Evolutionary conservation across 2,113 vertebrate species (phyloP).

Genomic region (Echinops telfairi): DNA sequence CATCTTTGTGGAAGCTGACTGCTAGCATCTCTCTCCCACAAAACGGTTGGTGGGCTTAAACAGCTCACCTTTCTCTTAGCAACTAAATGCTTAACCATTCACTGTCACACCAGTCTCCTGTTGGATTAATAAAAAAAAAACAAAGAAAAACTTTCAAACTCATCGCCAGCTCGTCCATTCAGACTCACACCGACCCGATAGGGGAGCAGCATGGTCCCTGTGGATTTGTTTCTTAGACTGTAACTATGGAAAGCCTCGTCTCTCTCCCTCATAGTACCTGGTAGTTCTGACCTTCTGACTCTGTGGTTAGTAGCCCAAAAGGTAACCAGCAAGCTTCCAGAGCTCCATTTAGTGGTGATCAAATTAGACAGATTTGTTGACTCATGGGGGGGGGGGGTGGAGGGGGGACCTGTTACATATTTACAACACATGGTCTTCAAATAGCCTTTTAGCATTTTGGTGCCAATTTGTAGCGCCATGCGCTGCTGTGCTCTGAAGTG

Average conservation of each 20-base stretch:
- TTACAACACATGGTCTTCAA: neutral
- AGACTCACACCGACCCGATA: no score
- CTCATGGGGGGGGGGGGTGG: neutral
- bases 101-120: neutral
- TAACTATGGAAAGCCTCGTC: neutral
- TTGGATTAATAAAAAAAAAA: no score
- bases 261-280: neutral
- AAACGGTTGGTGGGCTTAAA: neutral
- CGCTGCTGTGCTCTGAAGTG: neutral
- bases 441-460: neutral
- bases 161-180: no score
- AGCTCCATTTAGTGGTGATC: neutral
- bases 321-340: neutral
- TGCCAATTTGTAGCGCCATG: neutral
- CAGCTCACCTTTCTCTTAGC: neutral
- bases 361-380: constrained; percentile 5
- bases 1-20: neutral
- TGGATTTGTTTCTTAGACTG: no score
- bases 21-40: neutral
- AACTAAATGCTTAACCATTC: neutral
- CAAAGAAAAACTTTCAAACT: no score
- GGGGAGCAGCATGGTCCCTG: no score
- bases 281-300: neutral
- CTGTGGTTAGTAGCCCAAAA: neutral
- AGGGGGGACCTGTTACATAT: neutral